phyloP scores from a whole-genome alignment of 2,113 vertebrate genomes.

The Geococcyx californianus region DNA sequence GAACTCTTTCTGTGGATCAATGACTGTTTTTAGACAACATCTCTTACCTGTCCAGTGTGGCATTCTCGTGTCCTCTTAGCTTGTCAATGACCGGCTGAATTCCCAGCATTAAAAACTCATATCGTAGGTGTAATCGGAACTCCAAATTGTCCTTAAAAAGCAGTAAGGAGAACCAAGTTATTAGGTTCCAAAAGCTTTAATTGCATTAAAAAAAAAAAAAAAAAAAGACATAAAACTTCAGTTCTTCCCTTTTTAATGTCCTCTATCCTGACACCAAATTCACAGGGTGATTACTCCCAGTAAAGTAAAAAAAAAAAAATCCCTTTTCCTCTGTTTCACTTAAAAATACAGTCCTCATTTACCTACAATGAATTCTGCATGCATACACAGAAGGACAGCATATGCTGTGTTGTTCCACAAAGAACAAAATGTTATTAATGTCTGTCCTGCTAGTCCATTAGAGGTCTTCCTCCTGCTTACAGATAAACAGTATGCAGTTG shows the following conservation, averaged over 20 bases:
- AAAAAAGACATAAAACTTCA: neutral
- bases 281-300: neutral
- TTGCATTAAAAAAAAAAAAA: neutral
- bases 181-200: neutral
- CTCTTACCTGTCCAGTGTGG: constrained; percentile 91
- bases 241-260: neutral
- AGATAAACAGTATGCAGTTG: neutral
- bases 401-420: neutral
- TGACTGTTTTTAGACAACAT: neutral
- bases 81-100: constrained; percentile 98
- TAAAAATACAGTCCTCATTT: neutral
- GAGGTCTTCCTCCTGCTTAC: neutral
- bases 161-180: neutral
- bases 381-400: neutral
- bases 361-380: neutral
- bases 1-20: neutral
- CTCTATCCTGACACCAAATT: neutral
- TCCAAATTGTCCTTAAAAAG: constrained; percentile 89
- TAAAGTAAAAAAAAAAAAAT: neutral
- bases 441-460: neutral
- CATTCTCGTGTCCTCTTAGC: constrained; percentile 92
- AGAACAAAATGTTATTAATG: neutral
- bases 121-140: constrained; percentile 94
- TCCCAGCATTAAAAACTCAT: constrained; percentile 97
- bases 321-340: neutral